These are phyloP conservation scores for Chelonia mydas DNA, from an alignment of 2,797 vertebrate species.

Conservation along the genomic window DNA sequence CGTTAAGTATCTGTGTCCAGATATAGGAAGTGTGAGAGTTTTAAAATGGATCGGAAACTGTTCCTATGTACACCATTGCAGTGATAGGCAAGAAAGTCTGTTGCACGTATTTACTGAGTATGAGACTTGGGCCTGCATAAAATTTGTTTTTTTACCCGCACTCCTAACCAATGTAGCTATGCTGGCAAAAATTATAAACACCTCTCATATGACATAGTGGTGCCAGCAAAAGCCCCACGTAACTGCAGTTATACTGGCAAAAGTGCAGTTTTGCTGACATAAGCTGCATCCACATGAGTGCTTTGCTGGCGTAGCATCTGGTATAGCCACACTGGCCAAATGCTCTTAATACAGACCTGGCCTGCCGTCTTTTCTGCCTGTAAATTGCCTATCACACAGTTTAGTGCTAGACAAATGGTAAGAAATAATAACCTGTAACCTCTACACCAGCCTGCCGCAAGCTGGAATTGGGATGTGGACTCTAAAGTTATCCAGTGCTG, in stretches of 20 bases:
- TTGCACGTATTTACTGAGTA: neutral
- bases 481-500: neutral
- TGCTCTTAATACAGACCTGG: neutral
- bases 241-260: neutral
- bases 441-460: neutral
- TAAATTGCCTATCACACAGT: neutral
- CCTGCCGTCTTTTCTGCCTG: neutral
- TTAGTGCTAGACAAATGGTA: neutral
- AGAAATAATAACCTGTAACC: neutral
- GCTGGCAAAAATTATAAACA: no score
- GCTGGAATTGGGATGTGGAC: neutral
- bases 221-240: conserved; percentile 40
- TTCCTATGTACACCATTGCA: neutral
- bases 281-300: neutral
- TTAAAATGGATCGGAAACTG: conserved; percentile 4
- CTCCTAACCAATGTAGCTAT: no score
- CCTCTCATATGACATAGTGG: neutral
- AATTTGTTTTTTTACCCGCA: no score
- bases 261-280: neutral
- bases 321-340: neutral
- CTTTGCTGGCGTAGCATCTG: rapidly evolving
- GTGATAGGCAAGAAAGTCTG: neutral
- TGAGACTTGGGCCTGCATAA: neutral
- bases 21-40: conserved; percentile 1
- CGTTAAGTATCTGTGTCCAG: conserved; percentile 25